phyloP scores from a whole-genome alignment of 2,113 vertebrate genomes.

The Alligator sinensis region DNA sequence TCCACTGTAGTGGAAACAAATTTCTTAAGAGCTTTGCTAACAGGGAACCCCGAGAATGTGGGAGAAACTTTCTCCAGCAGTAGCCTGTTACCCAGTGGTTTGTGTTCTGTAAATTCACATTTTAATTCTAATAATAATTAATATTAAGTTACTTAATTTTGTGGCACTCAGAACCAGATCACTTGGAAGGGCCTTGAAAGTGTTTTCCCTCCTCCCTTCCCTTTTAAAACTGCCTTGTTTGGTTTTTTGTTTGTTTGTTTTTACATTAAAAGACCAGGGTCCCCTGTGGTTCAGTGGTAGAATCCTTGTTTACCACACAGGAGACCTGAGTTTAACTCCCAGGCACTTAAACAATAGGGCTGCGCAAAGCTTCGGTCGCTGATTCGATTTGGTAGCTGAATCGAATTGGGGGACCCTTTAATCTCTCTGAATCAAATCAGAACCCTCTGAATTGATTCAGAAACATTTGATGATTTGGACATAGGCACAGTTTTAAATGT shows the following conservation, averaged over 20 bases:
- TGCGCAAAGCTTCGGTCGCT: too few relatives aligned
- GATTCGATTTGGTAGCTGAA: too few relatives aligned
- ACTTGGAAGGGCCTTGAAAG: neutral
- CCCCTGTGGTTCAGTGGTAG: too few relatives aligned
- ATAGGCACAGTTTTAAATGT: too few relatives aligned
- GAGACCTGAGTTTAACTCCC: too few relatives aligned
- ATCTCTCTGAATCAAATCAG: too few relatives aligned
- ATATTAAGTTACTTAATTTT: neutral
- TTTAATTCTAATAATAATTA: neutral
- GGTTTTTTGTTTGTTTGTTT: neutral
- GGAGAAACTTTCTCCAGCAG: neutral
- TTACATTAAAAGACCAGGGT: too few relatives aligned
- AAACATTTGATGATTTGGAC: too few relatives aligned
- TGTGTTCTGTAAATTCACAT: neutral
- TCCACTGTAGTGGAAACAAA: neutral
- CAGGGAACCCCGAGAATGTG: neutral
- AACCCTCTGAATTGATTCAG: too few relatives aligned
- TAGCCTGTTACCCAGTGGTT: neutral
- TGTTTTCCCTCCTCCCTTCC: neutral
- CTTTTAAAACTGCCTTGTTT: neutral
- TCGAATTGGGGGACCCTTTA: too few relatives aligned
- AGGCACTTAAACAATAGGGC: too few relatives aligned
- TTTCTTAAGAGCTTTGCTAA: neutral
- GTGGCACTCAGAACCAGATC: neutral
- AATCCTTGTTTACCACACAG: too few relatives aligned